Evolutionary conservation across 2,888 invertebrate genomes (phyloP).

Genomic region (Creontiades dilutus): DNA sequence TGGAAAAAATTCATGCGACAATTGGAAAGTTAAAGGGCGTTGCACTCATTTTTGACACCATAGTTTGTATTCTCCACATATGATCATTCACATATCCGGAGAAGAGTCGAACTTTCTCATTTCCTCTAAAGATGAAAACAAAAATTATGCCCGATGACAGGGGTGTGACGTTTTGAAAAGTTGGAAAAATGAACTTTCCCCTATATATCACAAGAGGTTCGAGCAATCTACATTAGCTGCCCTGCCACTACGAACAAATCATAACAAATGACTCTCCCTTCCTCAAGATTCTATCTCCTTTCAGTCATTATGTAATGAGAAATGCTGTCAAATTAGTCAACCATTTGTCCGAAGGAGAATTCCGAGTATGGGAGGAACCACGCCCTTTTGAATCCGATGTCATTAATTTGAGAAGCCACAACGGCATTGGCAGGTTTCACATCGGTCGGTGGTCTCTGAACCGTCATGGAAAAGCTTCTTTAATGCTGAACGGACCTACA

Average conservation of each 20-base stretch:
- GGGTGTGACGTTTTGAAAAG: constrained; percentile 6
- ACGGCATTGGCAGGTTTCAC: neutral
- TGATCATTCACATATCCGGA: too few relatives aligned
- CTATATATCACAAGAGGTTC: neutral
- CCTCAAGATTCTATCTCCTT: constrained; percentile 44
- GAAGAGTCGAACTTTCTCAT: too few relatives aligned
- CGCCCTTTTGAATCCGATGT: constrained; percentile 28
- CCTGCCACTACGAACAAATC: constrained; percentile 43
- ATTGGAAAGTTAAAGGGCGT: too few relatives aligned
- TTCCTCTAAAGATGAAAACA: neutral
- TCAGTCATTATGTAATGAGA: constrained; percentile 45
- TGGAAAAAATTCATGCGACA: too few relatives aligned
- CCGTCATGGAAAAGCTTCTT: neutral
- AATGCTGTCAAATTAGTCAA: constrained; percentile 52
- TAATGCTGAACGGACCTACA: too few relatives aligned
- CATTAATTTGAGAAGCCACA: neutral
- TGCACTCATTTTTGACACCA: too few relatives aligned
- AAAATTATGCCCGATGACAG: constrained; percentile 16
- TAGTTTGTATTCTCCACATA: too few relatives aligned
- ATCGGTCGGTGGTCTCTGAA: constrained; percentile 7
- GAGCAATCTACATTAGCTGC: constrained; percentile 46
- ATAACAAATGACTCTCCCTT: constrained; percentile 47
- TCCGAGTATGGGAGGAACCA: neutral
- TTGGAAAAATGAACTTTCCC: neutral
- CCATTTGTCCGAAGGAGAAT: constrained; percentile 22